Conservation (phyloP, 2,888 invertebrate genomes). For the Limnephilus rhombicus region DNA sequence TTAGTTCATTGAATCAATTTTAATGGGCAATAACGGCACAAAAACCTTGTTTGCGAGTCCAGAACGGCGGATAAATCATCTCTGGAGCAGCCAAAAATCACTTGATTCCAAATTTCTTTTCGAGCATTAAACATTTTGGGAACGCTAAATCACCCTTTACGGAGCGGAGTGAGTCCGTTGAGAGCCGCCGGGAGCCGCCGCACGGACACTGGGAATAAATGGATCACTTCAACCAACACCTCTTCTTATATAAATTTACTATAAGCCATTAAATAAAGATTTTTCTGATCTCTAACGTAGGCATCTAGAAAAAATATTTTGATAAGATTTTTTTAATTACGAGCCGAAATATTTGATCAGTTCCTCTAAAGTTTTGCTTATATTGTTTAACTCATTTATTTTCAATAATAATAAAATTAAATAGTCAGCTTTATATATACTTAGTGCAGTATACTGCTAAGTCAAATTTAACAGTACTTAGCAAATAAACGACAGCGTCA, state of each 20-base stretch:
- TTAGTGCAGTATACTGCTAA: too few relatives aligned
- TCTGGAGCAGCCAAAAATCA: constrained; percentile 35
- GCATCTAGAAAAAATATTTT: not conserved
- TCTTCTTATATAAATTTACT: not conserved
- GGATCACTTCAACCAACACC: constrained; percentile 33
- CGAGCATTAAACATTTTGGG: constrained; percentile 40
- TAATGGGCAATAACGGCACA: constrained; percentile 25
- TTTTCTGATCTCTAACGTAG: not conserved
- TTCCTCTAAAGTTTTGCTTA: too few relatives aligned
- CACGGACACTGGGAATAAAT: not conserved
- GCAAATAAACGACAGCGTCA: too few relatives aligned
- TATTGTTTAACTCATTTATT: too few relatives aligned
- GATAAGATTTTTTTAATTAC: not conserved
- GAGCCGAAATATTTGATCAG: too few relatives aligned
- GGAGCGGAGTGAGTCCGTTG: not conserved
- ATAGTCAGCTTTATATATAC: too few relatives aligned
- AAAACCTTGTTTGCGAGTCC: constrained; percentile 47
- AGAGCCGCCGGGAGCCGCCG: constrained; percentile 6
- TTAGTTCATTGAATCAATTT: constrained; percentile 42
- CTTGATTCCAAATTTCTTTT: constrained; percentile 48
- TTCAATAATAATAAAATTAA: too few relatives aligned
- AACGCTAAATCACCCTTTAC: constrained; percentile 41
- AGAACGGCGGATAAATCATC: constrained; percentile 29
- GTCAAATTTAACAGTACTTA: too few relatives aligned
- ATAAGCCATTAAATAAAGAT: not conserved